A percentile compares a stretch with the other conserved stretches of the same genome.
phyloP scores from a whole-genome alignment of 2,113 vertebrate species.

The Elachura formosa region DNA sequence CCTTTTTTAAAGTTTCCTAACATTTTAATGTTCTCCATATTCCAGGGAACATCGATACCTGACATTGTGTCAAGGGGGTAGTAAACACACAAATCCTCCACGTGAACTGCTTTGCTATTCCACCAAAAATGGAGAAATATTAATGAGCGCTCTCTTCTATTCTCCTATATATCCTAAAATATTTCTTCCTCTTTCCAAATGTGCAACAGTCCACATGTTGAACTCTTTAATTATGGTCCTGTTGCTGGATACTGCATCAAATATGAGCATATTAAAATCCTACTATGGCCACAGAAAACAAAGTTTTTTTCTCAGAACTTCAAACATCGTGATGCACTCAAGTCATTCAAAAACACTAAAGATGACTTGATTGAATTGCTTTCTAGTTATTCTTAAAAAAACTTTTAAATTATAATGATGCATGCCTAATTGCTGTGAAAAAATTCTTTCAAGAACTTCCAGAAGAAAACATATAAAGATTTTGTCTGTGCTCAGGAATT shows the following conservation, averaged over 20 bases:
- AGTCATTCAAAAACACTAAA: not conserved
- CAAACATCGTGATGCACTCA: not conserved
- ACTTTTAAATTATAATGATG: not conserved
- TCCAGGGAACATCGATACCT: not conserved
- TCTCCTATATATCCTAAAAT: not conserved
- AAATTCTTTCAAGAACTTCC: not conserved
- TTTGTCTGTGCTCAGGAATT: not conserved
- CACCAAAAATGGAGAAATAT: not conserved
- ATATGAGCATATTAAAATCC: not conserved
- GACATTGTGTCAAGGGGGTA: not conserved
- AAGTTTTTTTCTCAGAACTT: not conserved
- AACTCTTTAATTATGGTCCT: not conserved
- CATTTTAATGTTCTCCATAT: not conserved
- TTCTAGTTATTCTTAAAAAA: not conserved
- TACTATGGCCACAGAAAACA: not conserved
- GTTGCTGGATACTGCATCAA: not conserved
- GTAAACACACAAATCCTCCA: not conserved
- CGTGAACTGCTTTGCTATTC: not conserved
- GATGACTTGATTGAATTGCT: not conserved
- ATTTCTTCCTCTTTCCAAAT: not conserved
- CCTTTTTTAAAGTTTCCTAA: not conserved
- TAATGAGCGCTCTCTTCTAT: not conserved
- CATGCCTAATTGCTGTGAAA: not conserved
- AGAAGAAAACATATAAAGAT: not conserved
- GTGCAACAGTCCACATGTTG: not conserved